Percentiles rank a stretch among this genome's conserved stretches.
Evolutionary conservation across 2,113 vertebrate genomes (phyloP).

Genomic region (Cebidichthys violaceus): DNA sequence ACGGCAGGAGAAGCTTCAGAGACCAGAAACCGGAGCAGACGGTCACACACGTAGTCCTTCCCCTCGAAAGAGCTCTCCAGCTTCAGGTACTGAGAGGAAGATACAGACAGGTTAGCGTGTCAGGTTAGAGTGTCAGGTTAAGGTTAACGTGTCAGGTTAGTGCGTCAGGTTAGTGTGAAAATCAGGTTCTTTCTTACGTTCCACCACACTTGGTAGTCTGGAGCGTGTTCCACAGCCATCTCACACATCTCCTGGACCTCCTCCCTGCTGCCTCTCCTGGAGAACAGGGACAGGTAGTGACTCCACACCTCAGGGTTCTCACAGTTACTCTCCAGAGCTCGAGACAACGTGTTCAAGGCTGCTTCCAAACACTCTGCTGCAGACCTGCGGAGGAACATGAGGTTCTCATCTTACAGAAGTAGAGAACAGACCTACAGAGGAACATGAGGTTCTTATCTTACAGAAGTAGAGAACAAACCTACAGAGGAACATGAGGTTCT

Average conservation of each 20-base stretch:
- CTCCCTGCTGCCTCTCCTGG: constrained; percentile 89
- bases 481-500: too few species aligned
- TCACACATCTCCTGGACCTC: constrained; percentile 99
- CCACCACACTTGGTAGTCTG: constrained; percentile 92
- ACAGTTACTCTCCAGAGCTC: constrained; percentile 95
- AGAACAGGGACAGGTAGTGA: constrained; percentile 95
- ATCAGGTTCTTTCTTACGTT: constrained; percentile 79
- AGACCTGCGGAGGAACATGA: constrained; percentile 75
- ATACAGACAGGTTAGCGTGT: too few species aligned
- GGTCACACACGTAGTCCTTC: constrained; percentile 92
- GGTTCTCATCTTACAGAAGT: neutral
- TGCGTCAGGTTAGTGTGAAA: neutral
- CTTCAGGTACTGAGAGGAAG: constrained; percentile 86
- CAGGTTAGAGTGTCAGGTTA: too few species aligned
- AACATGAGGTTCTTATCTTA: neutral
- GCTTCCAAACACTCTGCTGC: constrained; percentile 92
- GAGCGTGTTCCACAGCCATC: constrained; percentile 95
- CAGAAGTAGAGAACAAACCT: neutral
- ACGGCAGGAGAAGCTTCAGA: constrained; percentile 55
- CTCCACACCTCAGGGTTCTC: constrained; percentile 96
- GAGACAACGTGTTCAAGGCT: constrained; percentile 94
- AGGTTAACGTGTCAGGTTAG: too few species aligned
- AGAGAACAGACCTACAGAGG: neutral
- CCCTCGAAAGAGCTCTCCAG: constrained; percentile 94
- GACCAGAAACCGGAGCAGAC: constrained; percentile 89